Conservation (phyloP, 2,113 vertebrate species). For the Vulpes vulpes region DNA sequence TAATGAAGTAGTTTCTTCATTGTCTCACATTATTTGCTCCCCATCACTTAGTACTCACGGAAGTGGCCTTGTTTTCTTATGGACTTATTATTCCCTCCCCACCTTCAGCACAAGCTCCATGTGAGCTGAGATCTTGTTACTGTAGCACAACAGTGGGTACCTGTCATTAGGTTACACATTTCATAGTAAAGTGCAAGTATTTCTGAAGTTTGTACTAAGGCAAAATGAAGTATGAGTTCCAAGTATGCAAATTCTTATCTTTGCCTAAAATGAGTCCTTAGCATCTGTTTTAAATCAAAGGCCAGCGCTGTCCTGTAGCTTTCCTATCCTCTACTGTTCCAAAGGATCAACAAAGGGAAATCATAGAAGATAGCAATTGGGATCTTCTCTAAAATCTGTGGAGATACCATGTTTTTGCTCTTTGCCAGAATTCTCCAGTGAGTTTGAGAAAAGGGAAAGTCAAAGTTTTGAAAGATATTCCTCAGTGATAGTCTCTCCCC, state of each 20-base stretch:
- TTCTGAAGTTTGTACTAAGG: neutral
- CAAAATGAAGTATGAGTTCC: constrained; percentile 1
- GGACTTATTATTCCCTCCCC: neutral
- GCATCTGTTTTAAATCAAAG: constrained; percentile 38
- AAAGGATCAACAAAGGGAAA: neutral
- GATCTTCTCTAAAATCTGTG: neutral
- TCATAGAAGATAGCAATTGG: neutral
- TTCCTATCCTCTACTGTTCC: neutral
- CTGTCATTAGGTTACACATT: neutral
- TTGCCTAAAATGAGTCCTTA: neutral
- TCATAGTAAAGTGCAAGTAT: neutral
- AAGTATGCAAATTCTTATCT: neutral
- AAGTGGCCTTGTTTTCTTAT: neutral
- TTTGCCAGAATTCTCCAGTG: constrained; percentile 14
- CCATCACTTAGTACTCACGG: neutral
- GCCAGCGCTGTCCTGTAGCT: neutral
- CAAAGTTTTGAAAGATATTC: constrained; percentile 1
- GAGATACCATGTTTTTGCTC: neutral
- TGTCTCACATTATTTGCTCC: neutral
- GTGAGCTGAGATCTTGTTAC: neutral
- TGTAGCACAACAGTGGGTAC: neutral
- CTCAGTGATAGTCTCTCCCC: neutral
- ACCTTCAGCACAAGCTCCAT: neutral
- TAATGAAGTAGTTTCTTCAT: neutral
- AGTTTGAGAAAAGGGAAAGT: constrained; percentile 28